Evolutionary conservation across 2,888 invertebrate genomes (phyloP), one percentile per base, ranked within the genome.

Genomic region (Ormia ochracea): DNA sequence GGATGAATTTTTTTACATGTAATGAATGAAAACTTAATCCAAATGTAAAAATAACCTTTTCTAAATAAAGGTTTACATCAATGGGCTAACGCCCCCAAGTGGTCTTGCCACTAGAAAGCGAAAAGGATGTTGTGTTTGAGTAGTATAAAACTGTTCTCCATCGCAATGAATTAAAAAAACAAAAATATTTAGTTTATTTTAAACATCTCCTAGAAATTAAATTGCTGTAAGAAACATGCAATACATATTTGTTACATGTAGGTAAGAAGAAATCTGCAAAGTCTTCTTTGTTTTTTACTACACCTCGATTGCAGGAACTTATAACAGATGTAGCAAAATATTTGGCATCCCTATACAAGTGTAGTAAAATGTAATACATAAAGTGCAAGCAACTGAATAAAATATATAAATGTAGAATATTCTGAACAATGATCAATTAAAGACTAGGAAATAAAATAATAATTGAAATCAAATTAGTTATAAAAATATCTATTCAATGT

Each of bases 171-270:
- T 19, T n/a, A 17, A 31, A 65, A 36, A 26, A 26, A 28, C 6
- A 41, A 43, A n/a, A 26, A 33, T 19, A n/a, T 21, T 54, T 2
- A 19, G 2, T 65, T 56, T 4, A 26, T 43, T 43, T 9, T 21
- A 14, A 48, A 12, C 19, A 21, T 19, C 19, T 43, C 38, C n/a
- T n/a, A 33, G 14, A 41, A 36, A 72, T 36, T 41, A 5, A 61
- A 43, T 23, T 23, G 50, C 31, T n/a, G n/a, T 23, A 19, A 52
- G 75, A 76, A 68, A 80, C 76, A 76, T 80, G 68, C 70, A 70
- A 52, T 65, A n/a, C n/a, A n/a, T n/a, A 41, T 52, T 54, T 66
- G 70, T 45, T 76, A 58, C 68, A 80, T 56, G 68, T 73, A 80
- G 58, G 68, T 72, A 61, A 66, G 54, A 45, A 4, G 19, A 56